These are phyloP conservation scores for Saxicola maurus DNA, from an alignment of 2,797 vertebrate species.

Conservation along the genomic window DNA sequence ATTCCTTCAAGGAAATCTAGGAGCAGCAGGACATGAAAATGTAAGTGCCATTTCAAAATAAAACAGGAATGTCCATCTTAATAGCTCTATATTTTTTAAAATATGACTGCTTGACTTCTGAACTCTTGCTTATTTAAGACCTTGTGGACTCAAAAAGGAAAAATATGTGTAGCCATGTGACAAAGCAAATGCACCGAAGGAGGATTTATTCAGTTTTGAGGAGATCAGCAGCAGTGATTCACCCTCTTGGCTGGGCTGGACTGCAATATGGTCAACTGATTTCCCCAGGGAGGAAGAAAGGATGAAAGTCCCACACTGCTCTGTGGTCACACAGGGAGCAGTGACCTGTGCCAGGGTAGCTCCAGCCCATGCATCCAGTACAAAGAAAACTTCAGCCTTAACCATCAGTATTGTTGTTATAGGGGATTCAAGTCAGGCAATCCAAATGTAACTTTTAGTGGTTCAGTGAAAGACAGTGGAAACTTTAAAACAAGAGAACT, in stretches of 20 bases:
- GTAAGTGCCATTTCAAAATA: neutral
- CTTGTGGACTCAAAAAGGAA: neutral
- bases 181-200: neutral
- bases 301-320: neutral
- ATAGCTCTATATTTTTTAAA: neutral
- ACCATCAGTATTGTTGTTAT: neutral
- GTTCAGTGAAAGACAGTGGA: neutral
- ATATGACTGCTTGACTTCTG: neutral
- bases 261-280: neutral
- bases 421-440: neutral
- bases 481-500: constrained; percentile 11
- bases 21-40: neutral
- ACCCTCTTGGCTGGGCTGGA: neutral
- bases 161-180: constrained; percentile 4
- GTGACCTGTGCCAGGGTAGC: neutral
- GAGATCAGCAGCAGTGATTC: constrained; percentile 18
- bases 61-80: neutral
- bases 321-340: neutral
- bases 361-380: neutral
- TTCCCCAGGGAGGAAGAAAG: neutral
- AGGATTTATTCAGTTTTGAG: neutral
- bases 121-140: constrained; percentile 7
- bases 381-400: neutral
- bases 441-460: neutral
- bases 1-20: neutral